Evolutionary conservation across 2,888 invertebrate species (phyloP).

Genomic region (Agriotes lineatus): DNA sequence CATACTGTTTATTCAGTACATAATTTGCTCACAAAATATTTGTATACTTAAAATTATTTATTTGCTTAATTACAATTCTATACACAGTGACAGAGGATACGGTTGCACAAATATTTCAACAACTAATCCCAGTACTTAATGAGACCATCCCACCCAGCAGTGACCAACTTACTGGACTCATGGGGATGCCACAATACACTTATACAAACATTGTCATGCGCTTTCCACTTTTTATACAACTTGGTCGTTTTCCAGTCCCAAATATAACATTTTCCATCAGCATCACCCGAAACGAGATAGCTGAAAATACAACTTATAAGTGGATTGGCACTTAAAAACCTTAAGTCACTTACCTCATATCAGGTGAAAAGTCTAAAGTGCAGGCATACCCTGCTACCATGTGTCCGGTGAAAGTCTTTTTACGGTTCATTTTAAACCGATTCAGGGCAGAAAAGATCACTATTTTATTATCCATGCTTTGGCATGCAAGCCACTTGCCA

Average conservation of each 20-base stretch:
- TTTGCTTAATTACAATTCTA: neutral
- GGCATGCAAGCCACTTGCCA: slow-evolving; percentile 99
- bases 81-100: neutral
- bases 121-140: slow-evolving; percentile 95
- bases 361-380: slow-evolving; percentile 96
- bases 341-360: slow-evolving; percentile 83
- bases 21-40: too few relatives aligned
- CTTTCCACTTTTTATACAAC: slow-evolving; percentile 98
- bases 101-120: neutral
- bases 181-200: slow-evolving; percentile 98
- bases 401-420: slow-evolving; percentile 97
- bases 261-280: slow-evolving; percentile 97
- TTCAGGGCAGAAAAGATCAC: slow-evolving; percentile 98
- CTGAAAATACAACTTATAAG: slow-evolving; percentile 70
- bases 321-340: slow-evolving; percentile 57
- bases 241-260: slow-evolving; percentile 99
- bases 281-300: slow-evolving; percentile 97
- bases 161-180: slow-evolving; percentile 96
- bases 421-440: slow-evolving; percentile 97
- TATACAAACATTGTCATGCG: slow-evolving; percentile 98
- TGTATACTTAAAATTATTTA: neutral
- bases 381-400: slow-evolving; percentile 99
- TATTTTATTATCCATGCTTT: slow-evolving; percentile 99
- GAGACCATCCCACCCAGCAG: slow-evolving; percentile 98
- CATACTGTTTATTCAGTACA: too few relatives aligned